phyloP scores from a whole-genome alignment of 2,888 invertebrate species.

The Rhamnusium bicolor region DNA sequence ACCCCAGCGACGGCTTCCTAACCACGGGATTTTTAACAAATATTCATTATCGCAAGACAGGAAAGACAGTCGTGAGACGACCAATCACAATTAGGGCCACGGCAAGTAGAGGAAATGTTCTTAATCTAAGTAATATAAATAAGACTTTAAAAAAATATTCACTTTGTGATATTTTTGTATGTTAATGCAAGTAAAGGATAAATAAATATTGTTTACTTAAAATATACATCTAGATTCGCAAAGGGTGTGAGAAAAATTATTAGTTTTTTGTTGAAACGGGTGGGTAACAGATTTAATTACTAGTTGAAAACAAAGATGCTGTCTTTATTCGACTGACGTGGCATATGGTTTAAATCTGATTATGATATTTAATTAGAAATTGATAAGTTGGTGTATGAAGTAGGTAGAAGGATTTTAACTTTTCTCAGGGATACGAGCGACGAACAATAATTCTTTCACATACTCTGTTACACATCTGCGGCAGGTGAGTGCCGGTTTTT shows the following conservation, averaged over 20 bases:
- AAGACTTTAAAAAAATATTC: no score
- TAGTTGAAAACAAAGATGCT: slow-evolving; percentile 22
- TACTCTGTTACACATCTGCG: slow-evolving; percentile 46
- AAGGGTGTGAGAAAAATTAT: neutral
- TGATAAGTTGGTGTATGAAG: slow-evolving; percentile 13
- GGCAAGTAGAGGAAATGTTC: no score
- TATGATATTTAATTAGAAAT: slow-evolving; percentile 29
- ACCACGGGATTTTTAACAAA: no score
- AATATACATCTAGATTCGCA: neutral
- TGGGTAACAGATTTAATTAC: slow-evolving; percentile 7
- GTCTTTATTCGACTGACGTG: slow-evolving; percentile 9
- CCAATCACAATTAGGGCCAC: no score
- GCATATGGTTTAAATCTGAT: slow-evolving; percentile 32
- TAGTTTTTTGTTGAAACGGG: slow-evolving; percentile 29
- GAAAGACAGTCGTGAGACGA: no score
- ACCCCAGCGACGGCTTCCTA: no score
- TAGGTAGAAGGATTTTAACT: slow-evolving; percentile 7
- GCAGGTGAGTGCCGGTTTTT: slow-evolving; percentile 43
- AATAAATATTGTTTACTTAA: no score
- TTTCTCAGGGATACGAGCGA: slow-evolving; percentile 2
- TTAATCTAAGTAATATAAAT: no score
- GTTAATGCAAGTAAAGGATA: no score
- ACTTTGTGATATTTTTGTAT: no score
- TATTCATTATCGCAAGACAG: no score
- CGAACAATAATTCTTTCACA: slow-evolving; percentile 37